These are phyloP conservation scores for Semibalanus balanoides DNA, from an alignment of 1,140 invertebrate genomes.

Conservation along the genomic window DNA sequence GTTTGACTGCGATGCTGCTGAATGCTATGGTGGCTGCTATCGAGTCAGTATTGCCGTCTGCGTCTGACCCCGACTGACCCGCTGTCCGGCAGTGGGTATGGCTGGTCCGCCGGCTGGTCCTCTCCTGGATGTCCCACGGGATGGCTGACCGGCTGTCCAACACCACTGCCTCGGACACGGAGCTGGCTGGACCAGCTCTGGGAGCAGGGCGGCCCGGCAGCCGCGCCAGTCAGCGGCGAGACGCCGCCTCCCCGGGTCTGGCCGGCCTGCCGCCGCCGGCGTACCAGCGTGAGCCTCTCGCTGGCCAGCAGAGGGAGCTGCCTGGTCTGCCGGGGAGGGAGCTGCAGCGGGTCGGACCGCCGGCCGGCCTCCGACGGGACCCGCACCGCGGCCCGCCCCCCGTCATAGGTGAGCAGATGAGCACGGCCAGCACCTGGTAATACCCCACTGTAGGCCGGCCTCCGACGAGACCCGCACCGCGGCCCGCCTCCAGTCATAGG, in stretches of 20 bases:
- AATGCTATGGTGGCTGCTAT: too few relatives aligned
- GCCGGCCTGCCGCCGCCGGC: background rate
- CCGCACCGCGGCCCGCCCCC: background rate
- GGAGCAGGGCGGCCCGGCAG: slow-evolving; percentile 16
- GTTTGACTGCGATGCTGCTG: too few relatives aligned
- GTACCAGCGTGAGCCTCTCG: background rate
- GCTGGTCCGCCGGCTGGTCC: background rate
- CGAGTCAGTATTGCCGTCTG: too few relatives aligned
- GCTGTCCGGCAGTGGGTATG: slow-evolving; percentile 6
- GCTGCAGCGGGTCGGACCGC: slow-evolving; percentile 5
- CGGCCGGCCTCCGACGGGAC: slow-evolving; percentile 1
- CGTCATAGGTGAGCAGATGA: background rate
- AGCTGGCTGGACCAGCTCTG: slow-evolving; percentile 19
- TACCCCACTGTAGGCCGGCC: background rate
- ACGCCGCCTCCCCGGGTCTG: slow-evolving; percentile 5
- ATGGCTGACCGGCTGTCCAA: slow-evolving; percentile 21
- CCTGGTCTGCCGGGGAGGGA: background rate
- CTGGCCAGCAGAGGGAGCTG: background rate
- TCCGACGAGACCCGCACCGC: slow-evolving; percentile 4
- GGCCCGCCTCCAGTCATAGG: background rate
- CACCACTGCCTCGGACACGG: slow-evolving; percentile 23
- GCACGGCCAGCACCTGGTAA: too few relatives aligned
- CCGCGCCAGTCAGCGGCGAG: slow-evolving; percentile 18
- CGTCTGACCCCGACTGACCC: too few relatives aligned
- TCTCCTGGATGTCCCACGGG: slow-evolving; percentile 19